Conservation (phyloP, 2,797 vertebrate species). For the Sphaeramia orbicularis region DNA sequence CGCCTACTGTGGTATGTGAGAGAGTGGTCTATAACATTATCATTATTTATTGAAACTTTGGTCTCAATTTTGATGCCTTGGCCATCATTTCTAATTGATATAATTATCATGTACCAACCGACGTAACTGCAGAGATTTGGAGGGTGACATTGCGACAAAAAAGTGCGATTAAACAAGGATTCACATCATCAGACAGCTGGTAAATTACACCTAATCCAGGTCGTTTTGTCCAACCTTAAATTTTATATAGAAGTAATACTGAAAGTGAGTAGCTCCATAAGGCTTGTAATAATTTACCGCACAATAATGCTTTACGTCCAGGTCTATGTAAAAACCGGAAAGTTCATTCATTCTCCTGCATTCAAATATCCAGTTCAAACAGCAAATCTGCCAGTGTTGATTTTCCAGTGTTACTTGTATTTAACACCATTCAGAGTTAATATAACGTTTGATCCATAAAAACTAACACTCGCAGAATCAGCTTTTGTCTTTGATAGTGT, state of each 20-base stretch:
- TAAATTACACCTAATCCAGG: not conserved
- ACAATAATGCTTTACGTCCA: no score
- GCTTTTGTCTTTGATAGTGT: no score
- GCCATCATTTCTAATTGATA: not conserved
- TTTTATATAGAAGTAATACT: not conserved
- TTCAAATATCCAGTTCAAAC: no score
- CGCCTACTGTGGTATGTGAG: constrained; percentile 38
- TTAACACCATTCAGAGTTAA: no score
- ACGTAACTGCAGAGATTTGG: constrained; percentile 3
- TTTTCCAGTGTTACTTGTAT: no score
- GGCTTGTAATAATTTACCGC: no score
- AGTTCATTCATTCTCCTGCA: no score
- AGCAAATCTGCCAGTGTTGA: no score
- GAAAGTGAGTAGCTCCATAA: not conserved
- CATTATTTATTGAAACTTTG: not conserved
- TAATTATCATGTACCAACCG: not conserved
- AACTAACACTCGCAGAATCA: no score
- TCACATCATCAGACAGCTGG: not conserved
- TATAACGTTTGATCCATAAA: no score
- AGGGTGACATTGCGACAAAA: not conserved
- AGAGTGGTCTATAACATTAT: not conserved
- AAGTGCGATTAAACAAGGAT: not conserved
- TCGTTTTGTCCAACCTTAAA: not conserved
- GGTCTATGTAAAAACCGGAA: no score
- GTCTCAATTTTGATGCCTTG: not conserved